Evolutionary conservation across 2,797 vertebrate species (phyloP).

Genomic region (Cossypha niveicapilla): DNA sequence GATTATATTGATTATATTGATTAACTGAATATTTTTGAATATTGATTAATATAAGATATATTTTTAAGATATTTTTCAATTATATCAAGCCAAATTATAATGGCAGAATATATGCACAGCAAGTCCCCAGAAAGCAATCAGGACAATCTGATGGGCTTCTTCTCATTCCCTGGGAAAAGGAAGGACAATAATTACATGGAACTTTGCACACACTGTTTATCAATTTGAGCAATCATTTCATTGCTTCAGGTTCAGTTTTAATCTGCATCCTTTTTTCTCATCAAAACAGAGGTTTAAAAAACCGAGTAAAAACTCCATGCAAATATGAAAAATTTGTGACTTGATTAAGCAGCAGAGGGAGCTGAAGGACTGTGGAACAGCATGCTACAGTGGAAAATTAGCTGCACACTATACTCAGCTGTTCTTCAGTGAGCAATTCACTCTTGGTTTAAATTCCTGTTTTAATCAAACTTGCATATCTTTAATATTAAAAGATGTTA

Average conservation of each 20-base stretch:
- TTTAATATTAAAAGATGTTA: conserved; percentile 46
- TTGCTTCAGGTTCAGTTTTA: conserved; percentile 12
- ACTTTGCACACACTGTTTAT: not conserved
- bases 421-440: not conserved
- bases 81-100: not conserved
- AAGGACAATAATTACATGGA: not conserved
- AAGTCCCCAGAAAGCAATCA: not conserved
- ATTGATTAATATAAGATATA: too few species aligned
- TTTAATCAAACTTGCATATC: conserved; percentile 56
- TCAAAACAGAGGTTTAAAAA: not conserved
- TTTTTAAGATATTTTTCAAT: not conserved
- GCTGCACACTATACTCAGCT: not conserved
- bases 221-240: not conserved
- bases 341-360: conserved; percentile 62
- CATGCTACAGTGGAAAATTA: not conserved
- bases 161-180: not conserved
- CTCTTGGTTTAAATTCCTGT: conserved; percentile 61
- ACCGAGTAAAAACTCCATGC: not conserved
- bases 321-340: not conserved
- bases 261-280: not conserved
- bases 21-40: too few species aligned
- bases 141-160: not conserved
- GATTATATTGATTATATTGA: too few species aligned
- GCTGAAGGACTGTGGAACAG: conserved; percentile 16
- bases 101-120: not conserved